These are phyloP conservation scores for Quiscalus mexicanus DNA, from an alignment of 2,113 vertebrate species.

Conservation along the genomic window DNA sequence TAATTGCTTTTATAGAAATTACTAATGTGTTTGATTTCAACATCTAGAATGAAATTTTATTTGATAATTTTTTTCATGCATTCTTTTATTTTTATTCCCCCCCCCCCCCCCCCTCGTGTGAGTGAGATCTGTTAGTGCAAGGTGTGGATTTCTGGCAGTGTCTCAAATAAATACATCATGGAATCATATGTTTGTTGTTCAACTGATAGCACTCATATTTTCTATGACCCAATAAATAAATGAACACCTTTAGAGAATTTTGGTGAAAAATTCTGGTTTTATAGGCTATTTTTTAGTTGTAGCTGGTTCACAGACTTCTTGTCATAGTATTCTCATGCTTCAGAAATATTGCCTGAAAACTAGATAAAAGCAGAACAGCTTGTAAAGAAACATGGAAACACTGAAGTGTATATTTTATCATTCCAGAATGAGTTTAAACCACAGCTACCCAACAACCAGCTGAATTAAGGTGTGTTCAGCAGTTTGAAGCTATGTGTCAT, in stretches of 20 bases:
- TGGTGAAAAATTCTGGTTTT: not conserved
- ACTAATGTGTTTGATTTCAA: not conserved
- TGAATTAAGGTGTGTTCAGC: not conserved
- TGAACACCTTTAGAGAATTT: not conserved
- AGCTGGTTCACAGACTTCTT: not conserved
- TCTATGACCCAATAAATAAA: not conserved
- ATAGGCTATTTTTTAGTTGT: not conserved
- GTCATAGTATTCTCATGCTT: not conserved
- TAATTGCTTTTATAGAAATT: not conserved
- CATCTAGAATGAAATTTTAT: not conserved
- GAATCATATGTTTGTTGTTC: not conserved
- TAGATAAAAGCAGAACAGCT: not conserved
- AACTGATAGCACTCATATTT: not conserved
- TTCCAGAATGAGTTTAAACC: not conserved
- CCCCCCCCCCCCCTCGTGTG: not conserved
- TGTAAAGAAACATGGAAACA: not conserved
- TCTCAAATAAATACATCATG: not conserved
- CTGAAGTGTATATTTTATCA: not conserved
- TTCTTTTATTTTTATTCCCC: not conserved
- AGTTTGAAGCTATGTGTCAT: not conserved
- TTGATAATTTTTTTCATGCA: not conserved
- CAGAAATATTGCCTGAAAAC: not conserved
- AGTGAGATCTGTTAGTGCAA: not conserved
- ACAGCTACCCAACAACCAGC: not conserved
- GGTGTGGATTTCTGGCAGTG: not conserved